Conservation (phyloP, 2,888 invertebrate species). For the Agrotis segetum region DNA sequence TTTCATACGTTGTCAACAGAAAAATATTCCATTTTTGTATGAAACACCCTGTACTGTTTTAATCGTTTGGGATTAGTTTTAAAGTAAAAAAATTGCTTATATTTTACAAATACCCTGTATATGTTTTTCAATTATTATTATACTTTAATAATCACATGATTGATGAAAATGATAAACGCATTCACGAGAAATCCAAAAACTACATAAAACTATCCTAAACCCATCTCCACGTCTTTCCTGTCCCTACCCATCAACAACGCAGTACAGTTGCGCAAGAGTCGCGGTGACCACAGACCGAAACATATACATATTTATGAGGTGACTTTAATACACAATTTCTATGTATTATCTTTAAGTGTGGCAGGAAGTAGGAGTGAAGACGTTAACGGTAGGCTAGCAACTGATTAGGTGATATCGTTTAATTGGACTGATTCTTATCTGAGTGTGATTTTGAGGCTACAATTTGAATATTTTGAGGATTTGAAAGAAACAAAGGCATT, state of each 20-base stretch:
- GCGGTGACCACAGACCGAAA: constrained; percentile 89
- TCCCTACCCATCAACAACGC: constrained; percentile 79
- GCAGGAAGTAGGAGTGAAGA: constrained; percentile 86
- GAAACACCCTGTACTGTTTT: too few relatives aligned
- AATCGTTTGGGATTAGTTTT: too few relatives aligned
- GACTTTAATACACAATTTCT: constrained; percentile 90
- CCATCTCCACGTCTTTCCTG: constrained; percentile 61
- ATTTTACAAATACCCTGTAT: too few relatives aligned
- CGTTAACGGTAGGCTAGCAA: constrained; percentile 84
- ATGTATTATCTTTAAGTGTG: constrained; percentile 90
- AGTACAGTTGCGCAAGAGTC: constrained; percentile 88
- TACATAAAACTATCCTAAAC: constrained; percentile 7
- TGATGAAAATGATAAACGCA: too few relatives aligned
- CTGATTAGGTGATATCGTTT: constrained; percentile 72
- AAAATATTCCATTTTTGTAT: too few relatives aligned
- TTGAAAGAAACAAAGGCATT: neutral
- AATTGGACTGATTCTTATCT: constrained; percentile 72
- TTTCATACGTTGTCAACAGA: too few relatives aligned
- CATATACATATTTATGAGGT: constrained; percentile 90
- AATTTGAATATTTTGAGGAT: neutral
- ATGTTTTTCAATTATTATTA: too few relatives aligned
- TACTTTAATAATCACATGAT: too few relatives aligned
- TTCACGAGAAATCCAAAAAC: neutral
- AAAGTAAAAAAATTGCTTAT: too few relatives aligned
- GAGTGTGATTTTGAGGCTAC: neutral